Conservation (phyloP, 30 jellyfish, hydroid and myxozoan species). For the Phacellophora camtschatica region DNA sequence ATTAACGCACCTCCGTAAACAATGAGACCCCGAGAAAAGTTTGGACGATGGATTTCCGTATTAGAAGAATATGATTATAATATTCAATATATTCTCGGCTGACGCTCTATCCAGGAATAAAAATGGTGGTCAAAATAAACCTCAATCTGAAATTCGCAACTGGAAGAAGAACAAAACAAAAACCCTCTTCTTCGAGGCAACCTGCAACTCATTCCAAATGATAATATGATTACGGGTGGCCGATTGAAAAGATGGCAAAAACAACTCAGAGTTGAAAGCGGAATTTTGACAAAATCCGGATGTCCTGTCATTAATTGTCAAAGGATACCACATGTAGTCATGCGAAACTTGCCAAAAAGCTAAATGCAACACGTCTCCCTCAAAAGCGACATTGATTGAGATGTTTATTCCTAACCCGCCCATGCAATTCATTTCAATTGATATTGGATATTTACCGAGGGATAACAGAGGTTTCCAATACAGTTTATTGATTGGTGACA, state of each 20-base stretch:
- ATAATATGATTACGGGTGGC: neutral
- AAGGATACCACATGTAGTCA: neutral
- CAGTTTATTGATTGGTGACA: too few species aligned
- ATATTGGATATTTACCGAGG: neutral
- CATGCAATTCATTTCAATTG: neutral
- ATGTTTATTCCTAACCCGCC: neutral
- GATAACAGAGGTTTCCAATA: neutral
- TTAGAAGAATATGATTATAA: too few species aligned
- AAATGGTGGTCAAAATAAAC: too few species aligned
- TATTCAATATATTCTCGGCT: too few species aligned
- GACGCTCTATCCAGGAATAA: too few species aligned
- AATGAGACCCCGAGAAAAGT: too few species aligned
- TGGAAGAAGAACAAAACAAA: neutral
- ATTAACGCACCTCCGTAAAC: too few species aligned
- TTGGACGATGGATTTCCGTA: too few species aligned
- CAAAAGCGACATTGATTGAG: neutral
- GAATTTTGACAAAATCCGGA: too few species aligned
- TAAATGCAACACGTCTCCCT: neutral
- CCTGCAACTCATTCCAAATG: neutral
- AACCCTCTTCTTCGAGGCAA: neutral
- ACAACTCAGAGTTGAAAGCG: neutral
- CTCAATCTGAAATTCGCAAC: too few species aligned
- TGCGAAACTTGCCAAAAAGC: neutral
- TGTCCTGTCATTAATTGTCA: neutral
- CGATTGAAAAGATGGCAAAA: neutral